These are phyloP conservation scores for Sebastes flavidus DNA, from an alignment of 2,797 vertebrate species.

Conservation along the genomic window DNA sequence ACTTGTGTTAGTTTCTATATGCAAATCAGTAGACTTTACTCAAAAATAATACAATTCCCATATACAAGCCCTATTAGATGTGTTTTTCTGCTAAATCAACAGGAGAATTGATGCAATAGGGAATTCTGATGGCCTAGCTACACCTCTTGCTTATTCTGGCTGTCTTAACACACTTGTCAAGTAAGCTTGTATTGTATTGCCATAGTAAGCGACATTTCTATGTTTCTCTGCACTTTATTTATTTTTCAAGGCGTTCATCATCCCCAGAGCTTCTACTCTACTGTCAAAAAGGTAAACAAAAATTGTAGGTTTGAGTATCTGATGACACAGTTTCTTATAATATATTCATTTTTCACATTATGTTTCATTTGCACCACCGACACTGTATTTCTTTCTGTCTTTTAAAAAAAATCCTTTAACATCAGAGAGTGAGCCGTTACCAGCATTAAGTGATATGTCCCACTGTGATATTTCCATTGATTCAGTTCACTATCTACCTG, in stretches of 20 bases:
- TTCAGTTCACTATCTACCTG: conserved; percentile 33
- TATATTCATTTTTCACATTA: not conserved
- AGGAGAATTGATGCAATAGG: not conserved
- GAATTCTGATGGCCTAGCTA: conserved; percentile 1
- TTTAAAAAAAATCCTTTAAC: not conserved
- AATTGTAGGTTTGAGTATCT: not conserved
- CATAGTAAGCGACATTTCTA: not conserved
- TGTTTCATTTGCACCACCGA: not conserved
- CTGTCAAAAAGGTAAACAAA: not conserved
- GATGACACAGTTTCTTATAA: not conserved
- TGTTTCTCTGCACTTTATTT: not conserved
- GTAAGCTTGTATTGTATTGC: not conserved
- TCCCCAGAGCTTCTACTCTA: not conserved
- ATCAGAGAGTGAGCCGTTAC: not conserved
- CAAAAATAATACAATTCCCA: not conserved
- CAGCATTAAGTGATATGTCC: not conserved
- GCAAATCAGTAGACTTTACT: not conserved
- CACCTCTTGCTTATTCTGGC: not conserved
- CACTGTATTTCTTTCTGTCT: not conserved
- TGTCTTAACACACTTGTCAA: not conserved
- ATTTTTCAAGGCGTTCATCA: not conserved
- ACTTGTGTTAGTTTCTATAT: not conserved
- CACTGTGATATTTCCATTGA: conserved; percentile 35
- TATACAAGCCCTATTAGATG: not conserved
- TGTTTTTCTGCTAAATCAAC: conserved; percentile 3